Conservation (phyloP, 2,113 vertebrate genomes). For the Apus apus region DNA sequence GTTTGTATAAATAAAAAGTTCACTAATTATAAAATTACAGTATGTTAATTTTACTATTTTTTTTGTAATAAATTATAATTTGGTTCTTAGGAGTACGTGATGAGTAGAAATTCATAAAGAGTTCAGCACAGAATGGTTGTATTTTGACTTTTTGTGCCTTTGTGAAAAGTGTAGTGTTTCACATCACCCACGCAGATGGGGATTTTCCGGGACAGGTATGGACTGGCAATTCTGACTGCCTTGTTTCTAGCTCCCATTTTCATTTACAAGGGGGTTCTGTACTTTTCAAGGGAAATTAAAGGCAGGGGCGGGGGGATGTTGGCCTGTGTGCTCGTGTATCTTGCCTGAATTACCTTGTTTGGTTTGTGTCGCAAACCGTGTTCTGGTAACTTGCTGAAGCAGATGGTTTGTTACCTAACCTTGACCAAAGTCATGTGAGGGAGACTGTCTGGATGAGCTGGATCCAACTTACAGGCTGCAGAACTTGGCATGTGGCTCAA, state of each 20-base stretch:
- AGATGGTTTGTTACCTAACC: conserved; percentile 14
- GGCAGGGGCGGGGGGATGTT: not conserved
- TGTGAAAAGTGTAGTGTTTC: not conserved
- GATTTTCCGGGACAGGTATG: not conserved
- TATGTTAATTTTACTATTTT: not conserved
- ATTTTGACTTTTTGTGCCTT: not conserved
- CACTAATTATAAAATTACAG: too few relatives aligned
- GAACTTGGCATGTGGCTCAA: fast-evolving
- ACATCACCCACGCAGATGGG: fast-evolving
- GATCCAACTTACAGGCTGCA: not conserved
- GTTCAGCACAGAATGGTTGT: not conserved
- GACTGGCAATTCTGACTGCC: not conserved
- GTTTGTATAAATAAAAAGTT: not conserved
- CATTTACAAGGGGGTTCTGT: not conserved
- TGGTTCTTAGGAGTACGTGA: not conserved
- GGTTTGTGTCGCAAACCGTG: fast-evolving
- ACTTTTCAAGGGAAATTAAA: not conserved
- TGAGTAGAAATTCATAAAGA: not conserved
- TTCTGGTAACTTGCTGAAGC: not conserved
- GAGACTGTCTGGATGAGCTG: not conserved
- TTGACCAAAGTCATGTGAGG: not conserved
- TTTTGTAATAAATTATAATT: not conserved
- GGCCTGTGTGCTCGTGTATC: not conserved
- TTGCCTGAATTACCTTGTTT: not conserved
- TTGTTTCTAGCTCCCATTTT: not conserved